These are phyloP conservation scores for Numida meleagris DNA, from an alignment of 2,113 vertebrate species.

Conservation along the genomic window DNA sequence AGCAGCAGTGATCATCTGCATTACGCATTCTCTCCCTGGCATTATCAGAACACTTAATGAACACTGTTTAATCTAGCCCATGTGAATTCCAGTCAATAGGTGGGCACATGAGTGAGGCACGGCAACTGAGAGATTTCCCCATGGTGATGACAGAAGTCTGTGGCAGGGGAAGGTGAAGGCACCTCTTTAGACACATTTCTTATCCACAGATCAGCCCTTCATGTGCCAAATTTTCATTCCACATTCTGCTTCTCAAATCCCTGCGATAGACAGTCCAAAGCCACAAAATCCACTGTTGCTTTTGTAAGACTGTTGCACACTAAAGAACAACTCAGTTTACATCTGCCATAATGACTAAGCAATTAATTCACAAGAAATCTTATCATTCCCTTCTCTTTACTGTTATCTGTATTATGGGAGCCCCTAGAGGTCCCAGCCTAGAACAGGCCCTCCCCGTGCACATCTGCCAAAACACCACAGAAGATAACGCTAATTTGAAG, in stretches of 20 bases:
- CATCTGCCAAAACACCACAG: not conserved
- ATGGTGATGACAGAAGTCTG: not conserved
- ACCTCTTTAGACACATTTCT: not conserved
- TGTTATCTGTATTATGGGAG: slow-evolving; percentile 40
- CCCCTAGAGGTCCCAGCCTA: slow-evolving; percentile 37
- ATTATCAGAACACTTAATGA: not conserved
- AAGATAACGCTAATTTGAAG: not conserved
- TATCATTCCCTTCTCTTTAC: not conserved
- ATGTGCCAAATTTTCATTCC: not conserved
- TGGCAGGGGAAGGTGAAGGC: not conserved
- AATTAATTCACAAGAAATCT: not conserved
- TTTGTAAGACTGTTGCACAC: not conserved
- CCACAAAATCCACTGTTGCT: not conserved
- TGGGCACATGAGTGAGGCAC: not conserved
- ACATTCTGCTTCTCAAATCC: not conserved
- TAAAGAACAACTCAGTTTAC: not conserved
- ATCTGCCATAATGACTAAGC: not conserved
- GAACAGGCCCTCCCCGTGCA: not conserved
- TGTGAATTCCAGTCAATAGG: not conserved
- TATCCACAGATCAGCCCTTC: not conserved
- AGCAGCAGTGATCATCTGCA: not conserved
- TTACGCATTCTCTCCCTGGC: not conserved
- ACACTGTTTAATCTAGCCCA: rapidly evolving
- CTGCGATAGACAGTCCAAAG: not conserved
- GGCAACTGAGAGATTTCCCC: not conserved